Evolutionary conservation across 2,113 vertebrate species (phyloP), one percentile per base, ranked within the genome.

Genomic region (Motacilla alba): DNA sequence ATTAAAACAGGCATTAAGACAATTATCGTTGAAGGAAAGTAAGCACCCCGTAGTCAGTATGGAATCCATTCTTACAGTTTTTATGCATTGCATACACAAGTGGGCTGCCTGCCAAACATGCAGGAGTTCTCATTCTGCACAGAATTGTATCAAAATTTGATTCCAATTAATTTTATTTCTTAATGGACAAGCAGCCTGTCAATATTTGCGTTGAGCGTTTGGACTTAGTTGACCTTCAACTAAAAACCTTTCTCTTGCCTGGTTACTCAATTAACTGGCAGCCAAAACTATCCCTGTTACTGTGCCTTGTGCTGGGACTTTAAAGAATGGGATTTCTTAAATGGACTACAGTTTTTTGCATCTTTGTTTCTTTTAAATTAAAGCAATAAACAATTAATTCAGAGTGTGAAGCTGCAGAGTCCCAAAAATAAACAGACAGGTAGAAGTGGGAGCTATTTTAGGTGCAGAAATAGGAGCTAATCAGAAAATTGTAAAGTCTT

Each of bases 1-100:
- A 99, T 98, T 98, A 99, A 98, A 99, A 98, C 97, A 96, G 98
- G 92, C 98, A 98, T 98, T 98, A 98, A 98, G 98, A 98, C 98
- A 98, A 99, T 99, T 99, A 98, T 98, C 66, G 44, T 98, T 97
- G 98, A 98, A 99, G 98, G 98, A 97, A 98, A 98, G 97, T 97
- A 97, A 98, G 98, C 97, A 98, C 96, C 97, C 96, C 2, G 50
- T 97, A 98, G 98, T 98, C 98, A 93, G 96, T 89, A 97, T 67
- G 92, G 96, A 95, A 97, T 96, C 91, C 89, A 30, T 95, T 84
- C 93, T 94, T 94, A 91, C 92, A 93, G 89, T 93, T 97, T 97
- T 95, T 93, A 96, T 94, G 95, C 75, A 41, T 95, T 89, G 81
- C 55, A 84, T 93, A 60, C 58, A 91, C 49, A 22, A 97, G 89